Evolutionary conservation across 1,140 invertebrate species (phyloP), one percentile per base, ranked within the genome.

Genomic region (Apolygus lucorum): DNA sequence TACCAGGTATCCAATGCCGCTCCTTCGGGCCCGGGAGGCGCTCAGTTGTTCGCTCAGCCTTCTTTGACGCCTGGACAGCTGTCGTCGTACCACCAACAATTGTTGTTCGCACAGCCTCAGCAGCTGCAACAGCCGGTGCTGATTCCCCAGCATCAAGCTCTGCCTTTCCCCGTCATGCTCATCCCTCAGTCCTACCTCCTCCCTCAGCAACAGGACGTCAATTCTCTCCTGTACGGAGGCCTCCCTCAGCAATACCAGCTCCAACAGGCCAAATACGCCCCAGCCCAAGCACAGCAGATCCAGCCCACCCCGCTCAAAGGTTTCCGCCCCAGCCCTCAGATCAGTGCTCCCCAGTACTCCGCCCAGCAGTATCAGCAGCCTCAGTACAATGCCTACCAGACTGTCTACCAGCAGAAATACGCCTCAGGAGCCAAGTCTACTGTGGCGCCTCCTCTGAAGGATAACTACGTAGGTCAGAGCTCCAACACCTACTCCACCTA

Each of bases 381-480:
- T 28, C 64, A 66, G 24, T 34, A 66, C 28, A 34, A 66, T 26
- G 64, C 64, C 28, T 66, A 66, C 26, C 64, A 66, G 28, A 34
- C 64, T 27, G n/a, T 66, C 1, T 66, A 66, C 28, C 64, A 66
- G 21, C 64, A 66, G n/a, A 66, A 66, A 25, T 66, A 34, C 64
- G 26, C 28, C 27, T 13, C 28, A 2, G 64, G 64, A 1, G 64
- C 24, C n/a, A 66, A 66, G 34, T 66, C 64, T 1, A 66, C 64
- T n/a, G 64, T 34, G n/a, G n/a, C 64, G n/a, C 64, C 64, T n/a
- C 64, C 64, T 29, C 25, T 66, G 28, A 66, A 66, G 21, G 64
- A 66, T n/a, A 66, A 66, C 64, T 66, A 66, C 64, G 64, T 66
- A 26, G 54, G 54, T 22, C 22, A 59, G 22, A 59, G 54, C 17